Conservation (phyloP, 2,888 invertebrate genomes). For the Prosapia bicincta region DNA sequence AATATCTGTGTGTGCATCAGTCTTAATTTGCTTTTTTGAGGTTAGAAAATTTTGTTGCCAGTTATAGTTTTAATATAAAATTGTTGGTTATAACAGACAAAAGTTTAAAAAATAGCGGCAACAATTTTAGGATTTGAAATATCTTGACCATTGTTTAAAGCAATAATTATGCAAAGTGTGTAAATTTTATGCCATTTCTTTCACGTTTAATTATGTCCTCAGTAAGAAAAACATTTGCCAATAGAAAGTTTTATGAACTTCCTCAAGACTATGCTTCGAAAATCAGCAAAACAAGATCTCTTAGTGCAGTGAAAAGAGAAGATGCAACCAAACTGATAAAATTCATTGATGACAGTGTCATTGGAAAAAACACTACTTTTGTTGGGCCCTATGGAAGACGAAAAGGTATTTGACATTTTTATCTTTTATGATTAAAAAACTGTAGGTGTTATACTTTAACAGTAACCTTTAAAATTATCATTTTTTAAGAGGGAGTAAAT, state of each 20-base stretch:
- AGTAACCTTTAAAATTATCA: too few species aligned
- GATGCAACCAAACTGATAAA: constrained; percentile 68
- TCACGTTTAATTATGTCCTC: constrained; percentile 31
- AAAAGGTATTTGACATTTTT: constrained; percentile 66
- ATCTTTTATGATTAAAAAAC: too few species aligned
- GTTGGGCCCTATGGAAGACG: constrained; percentile 78
- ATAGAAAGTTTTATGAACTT: constrained; percentile 41
- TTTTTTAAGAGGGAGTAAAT: too few species aligned
- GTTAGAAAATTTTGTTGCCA: neutral
- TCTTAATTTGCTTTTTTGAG: neutral
- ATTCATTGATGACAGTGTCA: constrained; percentile 76
- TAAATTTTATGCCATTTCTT: constrained; percentile 18
- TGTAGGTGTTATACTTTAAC: too few species aligned
- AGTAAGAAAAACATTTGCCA: constrained; percentile 33
- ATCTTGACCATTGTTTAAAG: neutral
- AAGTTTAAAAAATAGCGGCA: neutral
- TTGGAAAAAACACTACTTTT: constrained; percentile 77
- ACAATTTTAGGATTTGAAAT: neutral
- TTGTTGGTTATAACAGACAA: neutral
- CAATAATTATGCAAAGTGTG: neutral
- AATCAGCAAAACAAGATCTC: constrained; percentile 34
- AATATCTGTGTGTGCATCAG: neutral
- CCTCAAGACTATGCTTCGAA: constrained; percentile 41
- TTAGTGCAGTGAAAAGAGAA: constrained; percentile 55
- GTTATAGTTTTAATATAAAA: neutral